Percentiles rank a stretch among this genome's conserved stretches.
Conservation (phyloP, 1,140 invertebrate genomes). For the Bombus superbus region DNA sequence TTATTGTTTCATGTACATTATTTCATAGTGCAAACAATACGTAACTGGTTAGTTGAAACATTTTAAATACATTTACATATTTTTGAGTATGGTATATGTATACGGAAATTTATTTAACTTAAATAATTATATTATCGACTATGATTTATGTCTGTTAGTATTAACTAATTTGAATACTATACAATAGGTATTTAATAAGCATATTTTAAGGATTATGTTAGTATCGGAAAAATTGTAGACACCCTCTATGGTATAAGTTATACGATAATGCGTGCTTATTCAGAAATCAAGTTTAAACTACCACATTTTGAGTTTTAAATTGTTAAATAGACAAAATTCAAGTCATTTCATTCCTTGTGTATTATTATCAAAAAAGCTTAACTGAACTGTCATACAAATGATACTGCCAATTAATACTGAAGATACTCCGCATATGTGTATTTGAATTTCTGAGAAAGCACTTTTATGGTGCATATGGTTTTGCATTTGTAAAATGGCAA, state of each 20-base stretch:
- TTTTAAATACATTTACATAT: background rate
- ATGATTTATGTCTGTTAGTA: background rate
- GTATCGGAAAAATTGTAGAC: conserved; percentile 40
- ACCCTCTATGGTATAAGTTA: conserved; percentile 30
- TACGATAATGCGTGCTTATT: conserved; percentile 1
- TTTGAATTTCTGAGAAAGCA: conserved; percentile 27
- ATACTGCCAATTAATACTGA: background rate
- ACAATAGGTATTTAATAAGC: background rate
- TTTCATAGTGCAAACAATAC: background rate
- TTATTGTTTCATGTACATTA: background rate
- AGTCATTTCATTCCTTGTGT: background rate
- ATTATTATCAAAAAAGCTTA: background rate
- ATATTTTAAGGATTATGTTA: conserved; percentile 26
- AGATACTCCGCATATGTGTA: background rate
- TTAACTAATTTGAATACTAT: conserved; percentile 9
- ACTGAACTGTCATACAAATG: background rate
- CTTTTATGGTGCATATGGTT: background rate
- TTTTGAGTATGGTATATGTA: background rate
- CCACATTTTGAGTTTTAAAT: background rate
- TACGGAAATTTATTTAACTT: background rate
- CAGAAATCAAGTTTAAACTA: background rate
- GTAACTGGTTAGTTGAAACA: background rate
- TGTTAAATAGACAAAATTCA: too few species aligned
- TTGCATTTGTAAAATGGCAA: background rate
- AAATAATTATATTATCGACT: background rate